Evolutionary conservation across 64 coral and sea anemone species (phyloP), one percentile per base, ranked within the genome.

Genomic region (Acropora tenuis): DNA sequence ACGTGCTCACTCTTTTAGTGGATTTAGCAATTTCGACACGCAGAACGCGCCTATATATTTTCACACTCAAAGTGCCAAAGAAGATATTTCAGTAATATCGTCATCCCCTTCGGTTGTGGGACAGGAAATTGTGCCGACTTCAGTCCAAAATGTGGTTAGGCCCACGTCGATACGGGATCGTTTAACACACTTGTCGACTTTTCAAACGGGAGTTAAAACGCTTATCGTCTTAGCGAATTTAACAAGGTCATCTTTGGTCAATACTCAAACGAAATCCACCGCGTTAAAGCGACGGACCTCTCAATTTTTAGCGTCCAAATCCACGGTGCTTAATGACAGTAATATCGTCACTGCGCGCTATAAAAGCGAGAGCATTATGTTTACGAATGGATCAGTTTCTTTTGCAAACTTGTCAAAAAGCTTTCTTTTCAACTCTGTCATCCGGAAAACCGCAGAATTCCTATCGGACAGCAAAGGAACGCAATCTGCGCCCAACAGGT

Each of bases 301-400:
- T 84, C 81, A 84, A 2, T 69, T 84, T 84, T 43, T 61, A 84
- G 71, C 11, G 42, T 68, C 13, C 16, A 84, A 69, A n/a, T 84
- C 82, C 18, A 46, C 45, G 63, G 82, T 67, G 16, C 43, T 11
- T 19, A 63, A 61, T 61, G 40, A 60, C 41, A 43, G 52, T 69
- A 10, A 15, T 71, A 16, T 1, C 19, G 16, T 63, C 11, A 63
- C 60, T 12, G 43, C 6, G 3, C 44, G 15, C 82, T 4, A 55
- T 45, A 69, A 69, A 8, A 47, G 18, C 8, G 43, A 47, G 20
- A 84, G 15, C 5, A 71, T 47, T 48, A 18, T 84, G 82, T 84
- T 84, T 69, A 84, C 82, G 6, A 84, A 69, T 48, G 82, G 82
- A 84, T 69, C 61, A 49, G 17, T 49, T 67, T 69, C 82, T 59